These are phyloP conservation scores for Stenotaenia linearis DNA, from an alignment of 2,888 invertebrate species.

Conservation along the genomic window DNA sequence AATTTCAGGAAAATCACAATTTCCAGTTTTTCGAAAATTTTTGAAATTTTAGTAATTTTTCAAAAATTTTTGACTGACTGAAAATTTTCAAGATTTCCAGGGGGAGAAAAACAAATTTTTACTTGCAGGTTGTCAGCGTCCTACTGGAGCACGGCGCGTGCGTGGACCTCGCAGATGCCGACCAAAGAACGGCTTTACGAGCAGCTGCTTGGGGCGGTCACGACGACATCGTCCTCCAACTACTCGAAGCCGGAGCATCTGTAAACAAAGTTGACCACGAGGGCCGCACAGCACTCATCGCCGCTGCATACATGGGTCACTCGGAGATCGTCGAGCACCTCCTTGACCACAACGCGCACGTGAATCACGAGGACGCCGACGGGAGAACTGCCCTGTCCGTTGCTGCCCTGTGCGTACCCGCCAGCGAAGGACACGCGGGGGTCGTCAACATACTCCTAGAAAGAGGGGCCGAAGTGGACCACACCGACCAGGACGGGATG, in stretches of 20 bases:
- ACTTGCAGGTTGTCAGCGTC: constrained; percentile 26
- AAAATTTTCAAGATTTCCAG: background rate
- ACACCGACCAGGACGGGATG: constrained; percentile 78
- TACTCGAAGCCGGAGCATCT: constrained; percentile 47
- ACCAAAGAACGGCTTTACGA: constrained; percentile 84
- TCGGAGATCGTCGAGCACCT: constrained; percentile 81
- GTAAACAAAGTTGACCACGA: constrained; percentile 51
- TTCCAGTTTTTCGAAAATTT: no score
- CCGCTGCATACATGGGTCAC: constrained; percentile 86
- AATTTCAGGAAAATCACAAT: no score
- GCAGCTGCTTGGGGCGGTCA: constrained; percentile 64
- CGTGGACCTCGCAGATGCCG: constrained; percentile 77
- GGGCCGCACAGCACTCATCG: constrained; percentile 51
- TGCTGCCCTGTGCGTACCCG: constrained; percentile 75
- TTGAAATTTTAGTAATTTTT: no score
- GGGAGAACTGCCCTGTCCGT: constrained; percentile 82
- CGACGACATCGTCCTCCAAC: constrained; percentile 48
- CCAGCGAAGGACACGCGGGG: constrained; percentile 57
- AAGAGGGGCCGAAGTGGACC: constrained; percentile 73
- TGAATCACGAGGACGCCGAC: constrained; percentile 80
- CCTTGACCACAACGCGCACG: constrained; percentile 71
- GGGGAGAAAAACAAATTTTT: background rate
- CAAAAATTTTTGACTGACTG: no score
- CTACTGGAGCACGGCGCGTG: constrained; percentile 63
- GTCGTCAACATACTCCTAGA: constrained; percentile 62